A percentile compares a stretch with the other conserved stretches of the same genome.
phyloP scores from a whole-genome alignment of 2,888 invertebrate genomes.

The Cabera pusaria region DNA sequence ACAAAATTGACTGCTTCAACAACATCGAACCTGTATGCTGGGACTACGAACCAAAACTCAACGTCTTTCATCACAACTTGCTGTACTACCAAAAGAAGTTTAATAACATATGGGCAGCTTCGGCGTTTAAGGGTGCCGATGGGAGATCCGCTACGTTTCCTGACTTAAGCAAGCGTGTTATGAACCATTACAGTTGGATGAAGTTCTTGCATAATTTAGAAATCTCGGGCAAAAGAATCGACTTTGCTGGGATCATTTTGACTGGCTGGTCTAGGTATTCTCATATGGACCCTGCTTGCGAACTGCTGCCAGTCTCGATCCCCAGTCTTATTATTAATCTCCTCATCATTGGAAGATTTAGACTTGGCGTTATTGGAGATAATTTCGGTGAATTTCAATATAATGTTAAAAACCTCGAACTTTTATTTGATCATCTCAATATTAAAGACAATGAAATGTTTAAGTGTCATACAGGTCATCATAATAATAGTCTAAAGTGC shows the following conservation, averaged over 20 bases:
- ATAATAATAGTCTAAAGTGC: constrained; percentile 38
- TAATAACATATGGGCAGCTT: constrained; percentile 89
- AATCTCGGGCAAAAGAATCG: constrained; percentile 39
- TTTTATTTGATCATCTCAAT: constrained; percentile 39
- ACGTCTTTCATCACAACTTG: constrained; percentile 48
- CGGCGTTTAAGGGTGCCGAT: constrained; percentile 93
- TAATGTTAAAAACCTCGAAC: no score
- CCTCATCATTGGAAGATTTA: constrained; percentile 64
- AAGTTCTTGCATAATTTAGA: constrained; percentile 80
- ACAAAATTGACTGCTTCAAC: constrained; percentile 63
- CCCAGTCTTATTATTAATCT: constrained; percentile 86
- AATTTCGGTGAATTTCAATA: constrained; percentile 20
- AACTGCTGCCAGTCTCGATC: constrained; percentile 84
- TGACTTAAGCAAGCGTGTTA: constrained; percentile 84
- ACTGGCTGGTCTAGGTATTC: constrained; percentile 90
- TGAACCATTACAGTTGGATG: constrained; percentile 90
- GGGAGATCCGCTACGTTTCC: constrained; percentile 77
- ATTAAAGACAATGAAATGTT: constrained; percentile 34
- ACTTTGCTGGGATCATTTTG: constrained; percentile 86
- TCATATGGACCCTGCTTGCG: constrained; percentile 86
- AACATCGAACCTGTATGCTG: constrained; percentile 87
- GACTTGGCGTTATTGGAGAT: constrained; percentile 30
- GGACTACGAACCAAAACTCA: constrained; percentile 80
- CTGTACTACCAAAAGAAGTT: constrained; percentile 73
- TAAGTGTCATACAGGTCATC: constrained; percentile 34